These are phyloP conservation scores for Alcedo quadribrachys DNA, from an alignment of 2,797 vertebrate species.

Conservation along the genomic window DNA sequence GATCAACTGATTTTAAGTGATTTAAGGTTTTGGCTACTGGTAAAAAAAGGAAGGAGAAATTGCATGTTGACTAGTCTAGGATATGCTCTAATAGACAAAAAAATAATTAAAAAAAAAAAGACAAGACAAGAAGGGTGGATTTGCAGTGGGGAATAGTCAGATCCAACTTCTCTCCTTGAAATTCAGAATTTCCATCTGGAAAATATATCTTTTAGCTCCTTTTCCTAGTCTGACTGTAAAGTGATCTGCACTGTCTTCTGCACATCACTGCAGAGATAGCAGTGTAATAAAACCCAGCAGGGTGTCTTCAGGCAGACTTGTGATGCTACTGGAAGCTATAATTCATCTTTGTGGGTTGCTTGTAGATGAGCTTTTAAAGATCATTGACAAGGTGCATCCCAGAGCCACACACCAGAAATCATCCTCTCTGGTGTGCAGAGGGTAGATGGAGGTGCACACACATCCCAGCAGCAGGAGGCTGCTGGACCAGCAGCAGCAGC, in stretches of 20 bases:
- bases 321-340: background rate
- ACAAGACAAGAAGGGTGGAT: background rate
- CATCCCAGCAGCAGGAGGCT: background rate
- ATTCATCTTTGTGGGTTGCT: background rate
- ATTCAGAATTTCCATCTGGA: constrained; percentile 31
- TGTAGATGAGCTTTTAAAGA: background rate
- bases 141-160: background rate
- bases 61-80: background rate
- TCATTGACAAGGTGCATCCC: background rate
- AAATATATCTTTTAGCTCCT: constrained; percentile 24
- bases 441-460: rapidly evolving
- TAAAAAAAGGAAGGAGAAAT: background rate
- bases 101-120: background rate
- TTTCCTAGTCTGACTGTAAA: background rate
- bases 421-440: rapidly evolving
- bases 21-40: background rate
- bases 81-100: background rate
- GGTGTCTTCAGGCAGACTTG: background rate
- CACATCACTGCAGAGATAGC: background rate
- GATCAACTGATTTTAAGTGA: background rate
- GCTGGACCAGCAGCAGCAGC: constrained; percentile 1
- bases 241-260: background rate
- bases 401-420: background rate
- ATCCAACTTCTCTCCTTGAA: constrained; percentile 5
- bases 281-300: constrained; percentile 14